phyloP scores from a whole-genome alignment of 2,888 invertebrate species.

The Micoletzkya japonica region DNA sequence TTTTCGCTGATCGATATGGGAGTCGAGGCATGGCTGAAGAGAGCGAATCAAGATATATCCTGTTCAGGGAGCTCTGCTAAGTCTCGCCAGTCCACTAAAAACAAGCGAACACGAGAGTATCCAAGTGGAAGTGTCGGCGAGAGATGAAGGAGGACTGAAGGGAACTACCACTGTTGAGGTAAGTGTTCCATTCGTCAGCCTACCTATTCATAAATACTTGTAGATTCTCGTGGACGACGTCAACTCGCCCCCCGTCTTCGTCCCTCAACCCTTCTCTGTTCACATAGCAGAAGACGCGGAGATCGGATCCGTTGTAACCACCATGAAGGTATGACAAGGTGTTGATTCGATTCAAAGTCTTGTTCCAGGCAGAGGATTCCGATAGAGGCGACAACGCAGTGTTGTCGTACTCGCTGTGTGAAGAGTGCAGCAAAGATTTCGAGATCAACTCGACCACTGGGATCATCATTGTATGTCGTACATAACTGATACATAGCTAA shows the following conservation, averaged over 20 bases:
- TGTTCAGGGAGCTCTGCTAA: conserved; percentile 51
- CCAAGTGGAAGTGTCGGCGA: conserved; percentile 52
- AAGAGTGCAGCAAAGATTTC: conserved; percentile 70
- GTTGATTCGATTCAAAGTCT: neutral
- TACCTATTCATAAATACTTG: neutral
- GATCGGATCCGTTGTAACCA: conserved; percentile 77
- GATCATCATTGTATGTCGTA: conserved; percentile 78
- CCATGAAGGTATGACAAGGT: conserved; percentile 74
- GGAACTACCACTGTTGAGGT: conserved; percentile 27
- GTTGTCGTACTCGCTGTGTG: conserved; percentile 67
- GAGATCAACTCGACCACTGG: conserved; percentile 89
- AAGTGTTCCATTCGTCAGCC: conserved; percentile 69
- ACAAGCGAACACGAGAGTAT: conserved; percentile 46
- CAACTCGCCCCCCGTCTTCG: conserved; percentile 57
- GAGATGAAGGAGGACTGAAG: conserved; percentile 47
- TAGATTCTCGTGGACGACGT: conserved; percentile 74
- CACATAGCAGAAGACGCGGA: conserved; percentile 83
- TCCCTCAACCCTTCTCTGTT: conserved; percentile 52
- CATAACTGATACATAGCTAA: too few species aligned
- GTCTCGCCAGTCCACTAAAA: conserved; percentile 47
- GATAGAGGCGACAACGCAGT: conserved; percentile 91
- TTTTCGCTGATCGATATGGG: conserved; percentile 57
- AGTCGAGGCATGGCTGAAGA: conserved; percentile 30
- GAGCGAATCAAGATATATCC: conserved; percentile 3
- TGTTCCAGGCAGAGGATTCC: conserved; percentile 75